Evolutionary conservation across 2,113 vertebrate species (phyloP), one percentile per base, ranked within the genome.

Genomic region (Mus pahari): DNA sequence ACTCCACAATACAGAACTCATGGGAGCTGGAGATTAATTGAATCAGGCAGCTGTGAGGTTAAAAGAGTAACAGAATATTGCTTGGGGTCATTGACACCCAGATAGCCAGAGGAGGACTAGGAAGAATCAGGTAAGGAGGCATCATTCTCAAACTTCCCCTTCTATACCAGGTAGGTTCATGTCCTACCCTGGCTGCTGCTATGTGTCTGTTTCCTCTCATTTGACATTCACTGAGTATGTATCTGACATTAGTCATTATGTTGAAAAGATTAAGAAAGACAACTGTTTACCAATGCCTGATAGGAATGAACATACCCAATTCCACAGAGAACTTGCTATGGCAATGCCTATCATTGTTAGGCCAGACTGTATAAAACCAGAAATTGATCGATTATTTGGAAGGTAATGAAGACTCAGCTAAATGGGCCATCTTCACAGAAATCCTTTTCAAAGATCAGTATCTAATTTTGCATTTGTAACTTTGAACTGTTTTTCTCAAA

Each of bases 401-500:
- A 96, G 13, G 16, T 82, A 79, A 68, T 39, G 7, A 92, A 96
- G 42, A 82, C 62, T 86, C 91, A 62, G 60, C 7, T 64, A 86
- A 95, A 86, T 71, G 58, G 53, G 58, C 28, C 42, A 91, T 78
- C 48, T 62, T 77, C 50, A 16, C 58, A 78, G 28, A 42, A 11
- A 50, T 26, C 20, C 45, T 17, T 87, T 92, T 66, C 74, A 83
- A 94, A 53, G 3, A 66, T 82, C 83, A 96, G 73, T 24, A 83
- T 17, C 64, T 89, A 62, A 91, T 89, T 97, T 92, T 73, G 39
- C 70, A 84, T 60, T 88, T 87, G 33, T 48, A 92, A 87, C 94
- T 97, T 92, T 74, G 89, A 92, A 84, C 71, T 91, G 4, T 89
- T 92, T 97, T 94, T 94, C 68, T 97, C 86, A 95, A 92, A 97